A percentile compares a stretch with the other conserved stretches of the same genome.
phyloP scores from a whole-genome alignment of 1,140 invertebrate species.

The Trichogramma pretiosum region DNA sequence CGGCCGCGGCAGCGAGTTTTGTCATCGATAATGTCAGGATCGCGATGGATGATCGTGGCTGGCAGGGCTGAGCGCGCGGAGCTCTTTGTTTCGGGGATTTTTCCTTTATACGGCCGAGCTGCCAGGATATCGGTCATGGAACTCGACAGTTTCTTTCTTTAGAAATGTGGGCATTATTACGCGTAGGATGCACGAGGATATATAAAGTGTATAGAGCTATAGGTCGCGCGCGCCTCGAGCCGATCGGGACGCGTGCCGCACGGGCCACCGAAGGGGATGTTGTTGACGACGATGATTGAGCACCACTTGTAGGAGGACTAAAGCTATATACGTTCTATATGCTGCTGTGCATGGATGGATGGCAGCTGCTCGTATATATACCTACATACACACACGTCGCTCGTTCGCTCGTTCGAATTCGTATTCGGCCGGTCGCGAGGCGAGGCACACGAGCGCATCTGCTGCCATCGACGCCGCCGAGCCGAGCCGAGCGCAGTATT shows the following conservation, averaged over 20 bases:
- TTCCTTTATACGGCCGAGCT: not conserved
- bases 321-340: conserved; percentile 31
- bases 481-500: not conserved
- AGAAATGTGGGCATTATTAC: no score
- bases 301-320: conserved; percentile 46
- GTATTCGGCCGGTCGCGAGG: conserved; percentile 32
- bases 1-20: no score
- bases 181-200: no score
- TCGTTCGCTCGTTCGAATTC: no score
- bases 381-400: not conserved
- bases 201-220: no score
- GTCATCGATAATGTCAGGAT: no score
- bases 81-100: no score
- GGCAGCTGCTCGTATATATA: no score
- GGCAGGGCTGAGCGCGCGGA: no score
- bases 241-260: not conserved
- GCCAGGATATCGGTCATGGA: not conserved
- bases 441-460: conserved; percentile 33
- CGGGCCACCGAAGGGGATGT: not conserved
- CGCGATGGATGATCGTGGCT: no score
- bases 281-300: conserved; percentile 36
- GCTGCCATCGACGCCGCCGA: conserved; percentile 17
- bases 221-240: not conserved
- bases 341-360: no score
- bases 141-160: no score